Base-by-base conservation (phyloP, 35 echinoderm and acorn worm genomes). In the Lytechinus pictus region DNA sequence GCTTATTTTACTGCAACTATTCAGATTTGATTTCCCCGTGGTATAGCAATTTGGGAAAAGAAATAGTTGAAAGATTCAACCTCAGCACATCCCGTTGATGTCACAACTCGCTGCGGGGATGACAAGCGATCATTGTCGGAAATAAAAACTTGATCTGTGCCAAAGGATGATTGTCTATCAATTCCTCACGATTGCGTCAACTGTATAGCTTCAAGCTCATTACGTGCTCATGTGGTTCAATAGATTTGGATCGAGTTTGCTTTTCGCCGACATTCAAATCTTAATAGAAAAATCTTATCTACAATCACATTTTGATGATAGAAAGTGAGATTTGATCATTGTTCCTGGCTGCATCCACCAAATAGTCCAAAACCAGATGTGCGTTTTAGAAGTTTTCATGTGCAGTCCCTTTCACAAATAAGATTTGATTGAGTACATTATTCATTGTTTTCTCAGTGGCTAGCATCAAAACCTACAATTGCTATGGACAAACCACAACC, bases 211-310 rank as follows among this genome's bases (percentile, higher is more conserved):
- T 79, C 66, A 79, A 24, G 66, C 66, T n/a, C 66, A 79, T 79
- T 24, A 79, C 66, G n/a, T 79, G 66, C 66, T 24, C 66, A 79
- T 79, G 66, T 24, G 66, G 66, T 79, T 79, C 66, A 24, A 27
- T 79, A 79, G 66, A 79, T 79, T 79, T 79, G 66, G 66, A 79
- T 79, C 66, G 66, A 79, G 66, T 79, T 79, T 79, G 66, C 66
- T 79, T 24, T 79, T 24, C 21, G 66, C 66, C 66, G 66, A 16
- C n/a, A 79, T 24, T 79, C 66, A 79, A 79, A 79, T 79, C 66
- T 24, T 24, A 3, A 79, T 24, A 79, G 2, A 44, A 44, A 44
- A 79, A 24, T 79, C 19, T 16, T n/a, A 79, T 79, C 66, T 16
- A 79, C 19, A 79, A 79, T 79, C 66, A 79, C 66, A 24, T 79